phyloP scores from a whole-genome alignment of 2,888 invertebrate genomes.

The Incurvaria masculella region DNA sequence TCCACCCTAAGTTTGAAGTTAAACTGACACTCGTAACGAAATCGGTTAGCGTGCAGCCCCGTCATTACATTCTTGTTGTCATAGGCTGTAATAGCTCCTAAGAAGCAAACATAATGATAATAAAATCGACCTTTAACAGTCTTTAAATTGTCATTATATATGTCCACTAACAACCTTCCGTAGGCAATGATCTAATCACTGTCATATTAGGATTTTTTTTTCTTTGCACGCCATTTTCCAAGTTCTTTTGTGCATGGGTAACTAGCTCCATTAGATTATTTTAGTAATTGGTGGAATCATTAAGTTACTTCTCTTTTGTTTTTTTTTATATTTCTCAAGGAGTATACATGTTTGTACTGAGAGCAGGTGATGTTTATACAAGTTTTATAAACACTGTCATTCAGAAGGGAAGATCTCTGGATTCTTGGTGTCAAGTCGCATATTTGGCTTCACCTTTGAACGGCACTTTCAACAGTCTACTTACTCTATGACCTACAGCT shows the following conservation, averaged over 20 bases:
- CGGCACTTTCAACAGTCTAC: too few relatives aligned
- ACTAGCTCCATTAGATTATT: slow-evolving; percentile 36
- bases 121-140: slow-evolving; percentile 52
- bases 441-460: too few relatives aligned
- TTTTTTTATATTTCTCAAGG: slow-evolving; percentile 7
- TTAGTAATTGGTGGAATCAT: slow-evolving; percentile 46
- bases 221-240: slow-evolving; percentile 15
- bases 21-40: slow-evolving; percentile 24
- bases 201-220: slow-evolving; percentile 52
- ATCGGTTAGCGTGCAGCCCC: slow-evolving; percentile 40
- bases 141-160: slow-evolving; percentile 54
- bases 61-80: slow-evolving; percentile 47
- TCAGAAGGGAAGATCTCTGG: too few relatives aligned
- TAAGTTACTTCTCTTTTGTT: slow-evolving; percentile 34
- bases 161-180: slow-evolving; percentile 23
- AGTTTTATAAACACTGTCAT: too few relatives aligned
- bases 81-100: slow-evolving; percentile 53
- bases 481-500: not conserved
- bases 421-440: too few relatives aligned
- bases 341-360: too few relatives aligned
- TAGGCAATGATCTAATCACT: slow-evolving; percentile 44
- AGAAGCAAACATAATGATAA: slow-evolving; percentile 56
- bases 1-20: not conserved
- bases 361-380: too few relatives aligned
- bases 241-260: slow-evolving; percentile 45